Conservation (phyloP, 1,140 invertebrate genomes). For the Drosophila ficusphila region DNA sequence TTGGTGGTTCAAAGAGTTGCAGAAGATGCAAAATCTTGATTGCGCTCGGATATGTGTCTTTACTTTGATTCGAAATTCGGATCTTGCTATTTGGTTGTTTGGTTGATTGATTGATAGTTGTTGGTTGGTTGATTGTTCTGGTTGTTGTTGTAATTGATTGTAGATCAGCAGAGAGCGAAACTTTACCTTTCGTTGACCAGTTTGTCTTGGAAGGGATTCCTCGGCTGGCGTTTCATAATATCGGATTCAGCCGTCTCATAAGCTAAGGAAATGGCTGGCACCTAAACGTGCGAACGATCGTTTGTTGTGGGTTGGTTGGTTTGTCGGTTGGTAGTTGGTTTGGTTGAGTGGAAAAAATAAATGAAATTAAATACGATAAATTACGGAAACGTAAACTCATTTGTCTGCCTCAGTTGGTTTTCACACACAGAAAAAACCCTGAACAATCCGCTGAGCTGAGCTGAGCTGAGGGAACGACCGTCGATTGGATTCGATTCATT, state of each 20-base stretch:
- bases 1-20: slow-evolving; percentile 37
- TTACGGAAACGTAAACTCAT: slow-evolving; percentile 57
- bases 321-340: slow-evolving; percentile 38
- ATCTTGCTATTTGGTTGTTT: slow-evolving; percentile 50
- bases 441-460: slow-evolving; percentile 13
- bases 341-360: slow-evolving; percentile 66
- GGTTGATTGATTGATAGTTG: slow-evolving; percentile 23
- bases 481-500: slow-evolving; percentile 2
- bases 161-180: slow-evolving; percentile 69
- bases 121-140: slow-evolving; percentile 32
- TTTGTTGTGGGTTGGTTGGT: slow-evolving; percentile 30
- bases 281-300: slow-evolving; percentile 86
- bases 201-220: slow-evolving; percentile 98
- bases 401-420: slow-evolving; percentile 4
- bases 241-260: slow-evolving; percentile 99
- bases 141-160: slow-evolving; percentile 42
- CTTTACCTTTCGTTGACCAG: slow-evolving; percentile 99
- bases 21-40: slow-evolving; percentile 36
- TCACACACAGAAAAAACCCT: slow-evolving; percentile 27
- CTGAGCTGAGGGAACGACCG: slow-evolving; percentile 16
- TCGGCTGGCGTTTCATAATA: slow-evolving; percentile 99
- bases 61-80: slow-evolving; percentile 21
- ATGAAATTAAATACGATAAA: slow-evolving; percentile 78
- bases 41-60: slow-evolving; percentile 58
- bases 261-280: slow-evolving; percentile 99